Evolutionary conservation across 2,888 invertebrate species (phyloP), one percentile per base, ranked within the genome.

Genomic region (Trissoscelio sp.): DNA sequence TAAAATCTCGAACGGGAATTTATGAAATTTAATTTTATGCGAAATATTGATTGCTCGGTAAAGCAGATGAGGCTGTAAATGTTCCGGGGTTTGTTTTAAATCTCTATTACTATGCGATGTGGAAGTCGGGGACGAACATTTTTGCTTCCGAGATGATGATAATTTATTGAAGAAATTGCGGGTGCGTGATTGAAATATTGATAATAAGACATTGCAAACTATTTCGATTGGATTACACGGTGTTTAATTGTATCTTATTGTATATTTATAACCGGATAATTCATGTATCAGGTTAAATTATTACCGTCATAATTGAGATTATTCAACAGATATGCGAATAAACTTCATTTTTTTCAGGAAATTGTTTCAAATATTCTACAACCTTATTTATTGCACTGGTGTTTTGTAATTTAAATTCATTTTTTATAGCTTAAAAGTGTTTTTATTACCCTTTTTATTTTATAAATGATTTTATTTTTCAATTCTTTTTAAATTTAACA

Each of bases 21-120:
- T 51, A 39, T 51, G 39, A 51, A 66, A 51, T 48, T 51, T 24
- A 22, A 66, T 66, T 66, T 66, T 46, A 62, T 31, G 46, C n/a
- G 31, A 20, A 62, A 31, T 42, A 62, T 62, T 62, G 62, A 62
- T 62, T 62, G 46, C 31, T 7, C 6, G 31, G 14, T 28, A 44
- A 60, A 20, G 18, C 42, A 14, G 44, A 24, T 24, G 14, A 24
- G 16, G 60, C 24, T 60, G 28, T 60, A 58, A 58, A 58, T 6
- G 24, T 58, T 14, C 7, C 3, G 4, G 39, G 5, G 1, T 14
- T 42, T 12, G 39, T 42, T 42, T 42, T 42, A 51, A 51, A 28
- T 51, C 24, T 51, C 51, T 28, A 28, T 51, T 51, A 51, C 6
- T 51, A 9, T 46, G 34, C 5, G 11, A 34, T 34, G 24, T 24